Conservation (phyloP, 2,888 invertebrate species). For the Allacma fusca region DNA sequence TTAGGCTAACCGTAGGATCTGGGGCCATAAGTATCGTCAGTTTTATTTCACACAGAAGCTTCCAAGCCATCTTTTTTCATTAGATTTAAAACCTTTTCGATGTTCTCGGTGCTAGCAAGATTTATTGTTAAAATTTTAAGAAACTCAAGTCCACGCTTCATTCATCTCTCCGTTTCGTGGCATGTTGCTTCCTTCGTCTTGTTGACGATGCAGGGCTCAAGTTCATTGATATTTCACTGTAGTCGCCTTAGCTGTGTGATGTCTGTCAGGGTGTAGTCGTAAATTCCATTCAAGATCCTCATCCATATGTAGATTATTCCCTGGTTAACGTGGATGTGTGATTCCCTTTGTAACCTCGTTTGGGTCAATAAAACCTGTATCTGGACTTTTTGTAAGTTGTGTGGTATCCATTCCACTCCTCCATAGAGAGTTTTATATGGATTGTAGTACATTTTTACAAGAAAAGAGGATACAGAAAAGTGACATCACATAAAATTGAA, state of each 20-base stretch:
- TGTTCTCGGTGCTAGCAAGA: neutral
- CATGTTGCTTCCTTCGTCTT: neutral
- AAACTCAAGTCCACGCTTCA: neutral
- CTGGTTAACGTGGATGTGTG: neutral
- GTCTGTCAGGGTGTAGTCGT: neutral
- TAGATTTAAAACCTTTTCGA: conserved; percentile 12
- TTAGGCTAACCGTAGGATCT: neutral
- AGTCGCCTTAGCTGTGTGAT: neutral
- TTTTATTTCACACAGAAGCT: neutral
- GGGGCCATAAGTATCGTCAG: neutral
- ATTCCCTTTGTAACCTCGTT: neutral
- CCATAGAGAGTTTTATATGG: neutral
- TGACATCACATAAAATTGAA: conserved; percentile 27
- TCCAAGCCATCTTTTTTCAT: conserved; percentile 16
- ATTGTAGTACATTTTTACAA: no score
- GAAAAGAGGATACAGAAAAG: neutral
- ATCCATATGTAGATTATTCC: neutral
- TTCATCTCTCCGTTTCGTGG: neutral
- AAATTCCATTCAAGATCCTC: neutral
- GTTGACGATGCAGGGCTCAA: neutral
- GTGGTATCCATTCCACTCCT: neutral
- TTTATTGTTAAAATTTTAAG: neutral
- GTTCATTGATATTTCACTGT: neutral
- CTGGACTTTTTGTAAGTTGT: neutral
- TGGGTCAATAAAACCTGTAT: conserved; percentile 4